Base-by-base conservation (phyloP, 2,797 vertebrate genomes). In the Thripadectes ignobilis region DNA sequence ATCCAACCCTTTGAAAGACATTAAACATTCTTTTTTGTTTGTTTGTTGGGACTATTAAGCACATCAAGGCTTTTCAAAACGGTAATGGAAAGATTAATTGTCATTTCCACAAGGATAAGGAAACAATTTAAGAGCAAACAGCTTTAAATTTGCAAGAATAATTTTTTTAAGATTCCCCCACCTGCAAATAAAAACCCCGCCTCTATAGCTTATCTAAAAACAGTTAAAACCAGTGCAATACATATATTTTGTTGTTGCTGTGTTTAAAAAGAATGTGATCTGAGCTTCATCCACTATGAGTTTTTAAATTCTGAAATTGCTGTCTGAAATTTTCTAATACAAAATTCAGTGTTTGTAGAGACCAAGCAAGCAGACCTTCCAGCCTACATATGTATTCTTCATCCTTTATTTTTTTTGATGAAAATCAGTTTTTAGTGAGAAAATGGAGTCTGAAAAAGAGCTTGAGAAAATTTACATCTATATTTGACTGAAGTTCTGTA, bases 301-400 rank as follows among this genome's bases (percentile, higher is more conserved):
- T 12, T 96, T 71, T 88, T 79, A 58, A 68, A 75, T 85, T 85
- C 54, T 94, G 39, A 77, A 92, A 79, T 78, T 61, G 13, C n/a
- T 88, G 41, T 12, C 68, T 92, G 81, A 84, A 92, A 71, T 71
- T 85, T 95, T 88, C 61, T 58, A n/a, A n/a, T 74, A 55, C 30
- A 85, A 91, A 89, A 91, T 57, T 67, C 36, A 54, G 63, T 72
- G 62, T 92, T 93, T 82, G 73, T 58, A 68, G 75, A 67, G 39
- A 79, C 38, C 21, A 51, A 66, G 59, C 36, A 85, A 80, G 54
- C 63, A 91, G 81, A 76, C 59, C 84, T 87, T 38, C 30, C 74
- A 89, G 48, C 87, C 87, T 68, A 89, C 78, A 49, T 39, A 48
- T 7, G 4, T 36, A 14, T 93, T 87, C 17, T 79, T 67, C 17